phyloP scores from a whole-genome alignment of 2,797 vertebrate genomes.

The Graptemys geographica region DNA sequence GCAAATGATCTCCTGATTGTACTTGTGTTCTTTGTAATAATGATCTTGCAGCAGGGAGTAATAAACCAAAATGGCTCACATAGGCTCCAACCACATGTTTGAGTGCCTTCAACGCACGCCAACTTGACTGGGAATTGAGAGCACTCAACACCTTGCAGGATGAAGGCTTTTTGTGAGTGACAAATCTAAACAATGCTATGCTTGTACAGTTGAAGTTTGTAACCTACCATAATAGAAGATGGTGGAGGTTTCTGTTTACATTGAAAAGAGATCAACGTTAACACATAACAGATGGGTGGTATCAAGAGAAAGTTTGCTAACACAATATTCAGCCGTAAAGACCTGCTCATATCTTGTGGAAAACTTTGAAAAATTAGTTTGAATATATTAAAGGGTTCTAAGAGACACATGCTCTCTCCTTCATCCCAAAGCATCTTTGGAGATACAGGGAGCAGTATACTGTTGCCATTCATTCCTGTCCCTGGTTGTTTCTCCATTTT shows the following conservation, averaged over 20 bases:
- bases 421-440: not conserved
- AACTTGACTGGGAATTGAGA: slow-evolving; percentile 1
- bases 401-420: not conserved
- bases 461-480: not conserved
- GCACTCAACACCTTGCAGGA: slow-evolving; percentile 11
- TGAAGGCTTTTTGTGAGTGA: slow-evolving; percentile 3
- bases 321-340: slow-evolving; percentile 48
- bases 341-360: slow-evolving; percentile 50
- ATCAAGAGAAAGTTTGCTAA: slow-evolving; percentile 66
- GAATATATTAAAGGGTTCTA: not conserved
- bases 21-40: not conserved
- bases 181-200: slow-evolving; percentile 52
- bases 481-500: too few species aligned
- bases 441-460: not conserved
- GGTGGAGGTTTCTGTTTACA: slow-evolving; percentile 52
- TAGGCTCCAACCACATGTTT: not conserved
- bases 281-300: slow-evolving; percentile 66
- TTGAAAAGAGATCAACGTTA: slow-evolving; percentile 72
- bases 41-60: not conserved
- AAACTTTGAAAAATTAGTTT: slow-evolving; percentile 10
- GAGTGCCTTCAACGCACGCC: not conserved
- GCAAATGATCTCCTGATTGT: not conserved
- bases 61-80: not conserved
- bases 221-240: slow-evolving; percentile 35
- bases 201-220: slow-evolving; percentile 39